Percentiles rank a stretch among this genome's conserved stretches.
phyloP scores from a whole-genome alignment of 2,888 invertebrate species.

The Autographa gamma region DNA sequence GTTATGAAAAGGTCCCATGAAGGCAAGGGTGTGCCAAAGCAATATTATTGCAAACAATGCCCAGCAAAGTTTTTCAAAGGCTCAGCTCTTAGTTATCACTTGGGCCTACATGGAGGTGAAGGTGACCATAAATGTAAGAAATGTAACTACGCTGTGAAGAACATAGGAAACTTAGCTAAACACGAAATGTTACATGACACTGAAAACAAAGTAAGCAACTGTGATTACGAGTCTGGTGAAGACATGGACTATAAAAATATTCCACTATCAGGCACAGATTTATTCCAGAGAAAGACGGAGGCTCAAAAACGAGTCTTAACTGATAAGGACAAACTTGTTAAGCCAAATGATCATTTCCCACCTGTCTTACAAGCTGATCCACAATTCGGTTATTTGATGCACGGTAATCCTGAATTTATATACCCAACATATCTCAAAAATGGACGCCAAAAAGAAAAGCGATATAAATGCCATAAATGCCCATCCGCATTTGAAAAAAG shows the following conservation, averaged over 20 bases:
- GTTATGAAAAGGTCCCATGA: conserved; percentile 70
- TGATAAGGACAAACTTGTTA: conserved; percentile 86
- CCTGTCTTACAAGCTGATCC: conserved; percentile 90
- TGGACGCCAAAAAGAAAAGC: conserved; percentile 92
- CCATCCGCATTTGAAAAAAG: conserved; percentile 96
- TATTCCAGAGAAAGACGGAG: conserved; percentile 90
- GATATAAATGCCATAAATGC: conserved; percentile 95
- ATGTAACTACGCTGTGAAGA: conserved; percentile 92
- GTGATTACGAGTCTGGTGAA: conserved; percentile 86
- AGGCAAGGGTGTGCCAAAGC: conserved; percentile 76
- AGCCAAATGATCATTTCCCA: conserved; percentile 87
- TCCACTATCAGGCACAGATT: conserved; percentile 91
- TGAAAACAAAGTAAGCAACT: conserved; percentile 71
- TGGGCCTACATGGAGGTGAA: conserved; percentile 90
- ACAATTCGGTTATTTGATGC: conserved; percentile 91
- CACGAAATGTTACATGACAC: conserved; percentile 89
- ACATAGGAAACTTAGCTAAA: conserved; percentile 91
- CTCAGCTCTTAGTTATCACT: conserved; percentile 92
- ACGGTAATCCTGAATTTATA: conserved; percentile 93
- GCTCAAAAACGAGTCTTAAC: conserved; percentile 86
- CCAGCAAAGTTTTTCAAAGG: conserved; percentile 93
- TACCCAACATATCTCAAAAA: conserved; percentile 93
- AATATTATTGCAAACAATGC: conserved; percentile 90
- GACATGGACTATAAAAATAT: conserved; percentile 86
- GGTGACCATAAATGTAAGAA: conserved; percentile 91